Evolutionary conservation across 2,113 vertebrate species (phyloP).

Genomic region (Delphinus delphis): DNA sequence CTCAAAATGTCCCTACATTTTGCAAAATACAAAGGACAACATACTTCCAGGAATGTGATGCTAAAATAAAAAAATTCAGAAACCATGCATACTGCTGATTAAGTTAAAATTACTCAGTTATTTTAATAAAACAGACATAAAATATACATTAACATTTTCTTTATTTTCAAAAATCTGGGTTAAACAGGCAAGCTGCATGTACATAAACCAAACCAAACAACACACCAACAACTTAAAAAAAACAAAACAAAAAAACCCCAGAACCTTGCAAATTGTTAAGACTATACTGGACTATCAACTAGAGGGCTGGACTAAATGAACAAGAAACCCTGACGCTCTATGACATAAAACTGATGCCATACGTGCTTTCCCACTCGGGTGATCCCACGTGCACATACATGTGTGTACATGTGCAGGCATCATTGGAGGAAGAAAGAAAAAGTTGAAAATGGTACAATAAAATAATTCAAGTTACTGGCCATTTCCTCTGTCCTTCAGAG

Average conservation of each 20-base stretch:
- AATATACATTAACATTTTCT: slow-evolving; percentile 37
- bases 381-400: not conserved
- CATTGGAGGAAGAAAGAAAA: not conserved
- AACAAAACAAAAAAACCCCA: not conserved
- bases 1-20: not conserved
- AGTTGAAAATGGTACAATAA: not conserved
- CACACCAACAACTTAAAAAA: not conserved
- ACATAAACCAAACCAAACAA: slow-evolving; percentile 47
- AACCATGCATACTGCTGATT: not conserved
- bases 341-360: not conserved
- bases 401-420: not conserved
- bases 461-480: not conserved
- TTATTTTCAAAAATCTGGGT: slow-evolving; percentile 67
- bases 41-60: not conserved
- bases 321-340: not conserved
- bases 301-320: not conserved
- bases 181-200: slow-evolving; percentile 53
- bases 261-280: slow-evolving; percentile 49
- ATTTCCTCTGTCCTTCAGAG: not conserved
- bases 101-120: slow-evolving; percentile 4
- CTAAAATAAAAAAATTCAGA: not conserved
- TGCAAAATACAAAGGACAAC: not conserved
- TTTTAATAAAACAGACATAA: slow-evolving; percentile 68
- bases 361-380: accelerated
- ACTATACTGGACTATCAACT: not conserved